These are phyloP conservation scores for Xylota sylvarum DNA, from an alignment of 2,888 invertebrate species.

Conservation along the genomic window DNA sequence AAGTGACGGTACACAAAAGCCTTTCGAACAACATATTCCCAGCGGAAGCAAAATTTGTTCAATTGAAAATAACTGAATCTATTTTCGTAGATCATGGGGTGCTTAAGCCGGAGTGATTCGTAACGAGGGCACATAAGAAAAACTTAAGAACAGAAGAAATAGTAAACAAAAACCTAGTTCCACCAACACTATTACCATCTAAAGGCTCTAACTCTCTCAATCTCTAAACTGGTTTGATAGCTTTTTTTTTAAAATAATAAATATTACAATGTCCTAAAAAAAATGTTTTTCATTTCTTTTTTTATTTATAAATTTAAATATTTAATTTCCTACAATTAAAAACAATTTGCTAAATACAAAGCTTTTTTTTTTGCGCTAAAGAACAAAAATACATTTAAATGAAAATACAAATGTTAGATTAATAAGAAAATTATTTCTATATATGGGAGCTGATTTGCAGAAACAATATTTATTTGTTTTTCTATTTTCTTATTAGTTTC, in stretches of 20 bases:
- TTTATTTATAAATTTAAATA: conserved; percentile 36
- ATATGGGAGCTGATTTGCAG: conserved; percentile 35
- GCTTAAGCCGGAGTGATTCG: too few species aligned
- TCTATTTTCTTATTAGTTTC: neutral
- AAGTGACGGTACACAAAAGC: too few species aligned
- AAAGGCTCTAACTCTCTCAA: conserved; percentile 32
- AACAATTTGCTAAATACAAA: conserved; percentile 76
- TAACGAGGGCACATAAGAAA: too few species aligned
- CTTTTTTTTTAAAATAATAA: conserved; percentile 49
- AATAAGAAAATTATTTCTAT: conserved; percentile 33
- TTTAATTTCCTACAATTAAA: conserved; percentile 64
- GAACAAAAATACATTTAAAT: conserved; percentile 66
- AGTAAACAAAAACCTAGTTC: neutral
- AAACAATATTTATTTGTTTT: conserved; percentile 34
- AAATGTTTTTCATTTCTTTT: conserved; percentile 30
- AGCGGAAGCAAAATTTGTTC: too few species aligned
- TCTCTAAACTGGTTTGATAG: conserved; percentile 1
- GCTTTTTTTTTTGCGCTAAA: conserved; percentile 66
- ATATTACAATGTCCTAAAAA: conserved; percentile 54
- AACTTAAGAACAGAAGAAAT: too few species aligned
- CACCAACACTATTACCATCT: neutral
- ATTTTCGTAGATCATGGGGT: too few species aligned
- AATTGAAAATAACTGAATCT: too few species aligned
- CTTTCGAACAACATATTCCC: too few species aligned
- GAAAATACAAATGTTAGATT: conserved; percentile 46